A percentile compares a stretch with the other conserved stretches of the same genome.
Evolutionary conservation across 2,113 vertebrate species (phyloP).

Genomic region (Cyanoderma ruficeps): DNA sequence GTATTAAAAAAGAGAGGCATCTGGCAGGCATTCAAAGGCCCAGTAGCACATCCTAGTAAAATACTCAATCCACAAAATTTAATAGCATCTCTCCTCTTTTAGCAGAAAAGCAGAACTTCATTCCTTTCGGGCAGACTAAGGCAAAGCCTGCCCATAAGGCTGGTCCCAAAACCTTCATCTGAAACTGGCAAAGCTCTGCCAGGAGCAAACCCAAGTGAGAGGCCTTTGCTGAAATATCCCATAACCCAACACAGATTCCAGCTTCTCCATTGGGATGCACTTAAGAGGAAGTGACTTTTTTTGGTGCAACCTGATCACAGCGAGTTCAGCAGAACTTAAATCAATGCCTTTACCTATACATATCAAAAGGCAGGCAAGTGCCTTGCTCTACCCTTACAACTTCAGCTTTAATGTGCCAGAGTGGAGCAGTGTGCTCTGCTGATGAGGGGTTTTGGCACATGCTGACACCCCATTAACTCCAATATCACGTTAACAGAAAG

Average conservation of each 20-base stretch:
- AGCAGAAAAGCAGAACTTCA: not conserved
- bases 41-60: not conserved
- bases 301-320: not conserved
- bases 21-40: not conserved
- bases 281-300: not conserved
- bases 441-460: slow-evolving; percentile 22
- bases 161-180: not conserved
- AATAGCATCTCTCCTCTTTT: not conserved
- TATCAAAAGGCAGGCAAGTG: not conserved
- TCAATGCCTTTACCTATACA: not conserved
- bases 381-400: not conserved
- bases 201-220: not conserved
- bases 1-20: not conserved
- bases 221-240: not conserved
- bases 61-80: not conserved
- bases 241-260: not conserved
- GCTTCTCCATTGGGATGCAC: not conserved
- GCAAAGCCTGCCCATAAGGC: not conserved
- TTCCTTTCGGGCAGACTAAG: not conserved
- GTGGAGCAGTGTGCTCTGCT: not conserved
- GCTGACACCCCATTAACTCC: slow-evolving; percentile 48
- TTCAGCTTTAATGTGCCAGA: not conserved
- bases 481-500: not conserved
- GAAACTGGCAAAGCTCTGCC: not conserved
- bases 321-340: not conserved